Conservation (phyloP, 2,113 vertebrate species). For the Salvelinus sp. region DNA sequence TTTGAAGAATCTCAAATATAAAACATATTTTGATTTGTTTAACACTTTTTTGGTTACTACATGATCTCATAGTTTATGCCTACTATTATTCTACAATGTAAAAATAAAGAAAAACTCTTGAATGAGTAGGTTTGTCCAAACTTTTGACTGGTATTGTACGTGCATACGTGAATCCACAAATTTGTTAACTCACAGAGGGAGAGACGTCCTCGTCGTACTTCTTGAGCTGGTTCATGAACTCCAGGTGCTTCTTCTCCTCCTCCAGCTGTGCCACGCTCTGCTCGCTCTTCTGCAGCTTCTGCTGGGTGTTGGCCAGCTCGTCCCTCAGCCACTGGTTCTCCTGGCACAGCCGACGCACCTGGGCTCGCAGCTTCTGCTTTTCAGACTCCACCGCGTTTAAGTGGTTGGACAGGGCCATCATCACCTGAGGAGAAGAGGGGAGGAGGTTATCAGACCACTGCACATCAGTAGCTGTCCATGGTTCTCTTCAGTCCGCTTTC, state of each 20-base stretch:
- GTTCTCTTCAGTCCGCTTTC: too few relatives aligned
- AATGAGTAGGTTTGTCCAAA: too few relatives aligned
- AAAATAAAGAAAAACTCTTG: too few relatives aligned
- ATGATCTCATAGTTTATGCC: too few relatives aligned
- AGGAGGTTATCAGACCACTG: neutral
- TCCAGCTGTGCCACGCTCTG: constrained; percentile 96
- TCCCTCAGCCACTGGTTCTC: constrained; percentile 98
- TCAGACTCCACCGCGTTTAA: constrained; percentile 96
- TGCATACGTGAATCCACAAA: too few relatives aligned
- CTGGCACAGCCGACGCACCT: constrained; percentile 94
- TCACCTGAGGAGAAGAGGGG: constrained; percentile 78
- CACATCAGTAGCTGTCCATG: neutral
- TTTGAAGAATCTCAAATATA: too few relatives aligned
- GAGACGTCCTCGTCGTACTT: constrained; percentile 96
- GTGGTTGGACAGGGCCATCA: constrained; percentile 96
- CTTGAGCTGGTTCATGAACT: constrained; percentile 98
- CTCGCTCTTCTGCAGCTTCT: constrained; percentile 95
- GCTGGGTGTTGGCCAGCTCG: constrained; percentile 95
- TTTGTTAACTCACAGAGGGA: constrained; percentile 60
- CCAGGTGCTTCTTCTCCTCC: constrained; percentile 97
- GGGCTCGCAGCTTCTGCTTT: constrained; percentile 96
- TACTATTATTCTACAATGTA: too few relatives aligned
- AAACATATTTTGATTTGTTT: too few relatives aligned
- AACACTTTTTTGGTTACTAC: too few relatives aligned
- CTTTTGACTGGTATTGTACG: too few relatives aligned